Evolutionary conservation across 2,888 invertebrate genomes (phyloP).

Genomic region (Anoplius nigerrimus): DNA sequence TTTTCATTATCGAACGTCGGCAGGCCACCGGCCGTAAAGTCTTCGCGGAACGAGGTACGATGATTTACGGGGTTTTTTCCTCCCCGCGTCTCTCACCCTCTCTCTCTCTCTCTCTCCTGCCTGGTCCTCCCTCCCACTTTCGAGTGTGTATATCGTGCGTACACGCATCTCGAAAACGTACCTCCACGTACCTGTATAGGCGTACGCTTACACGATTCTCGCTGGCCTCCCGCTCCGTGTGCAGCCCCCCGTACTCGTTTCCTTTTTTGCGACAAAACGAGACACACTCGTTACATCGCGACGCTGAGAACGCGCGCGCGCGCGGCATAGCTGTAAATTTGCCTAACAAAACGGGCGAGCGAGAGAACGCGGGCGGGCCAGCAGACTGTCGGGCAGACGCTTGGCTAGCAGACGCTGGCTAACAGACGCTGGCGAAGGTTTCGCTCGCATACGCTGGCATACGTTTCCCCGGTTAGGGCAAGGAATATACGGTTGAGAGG

Average conservation of each 20-base stretch:
- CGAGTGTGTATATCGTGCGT: too few species aligned
- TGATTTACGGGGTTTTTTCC: constrained; percentile 45
- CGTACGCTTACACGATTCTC: background rate
- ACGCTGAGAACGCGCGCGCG: too few species aligned
- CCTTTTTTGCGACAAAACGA: constrained; percentile 5
- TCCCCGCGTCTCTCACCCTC: background rate
- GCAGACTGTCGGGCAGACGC: too few species aligned
- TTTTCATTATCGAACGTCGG: constrained; percentile 56
- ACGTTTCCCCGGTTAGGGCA: constrained; percentile 29
- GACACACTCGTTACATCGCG: background rate
- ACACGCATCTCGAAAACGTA: too few species aligned
- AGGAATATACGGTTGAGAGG: constrained; percentile 40
- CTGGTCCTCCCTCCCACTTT: constrained; percentile 16
- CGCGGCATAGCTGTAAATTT: constrained; percentile 42
- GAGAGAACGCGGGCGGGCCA: background rate
- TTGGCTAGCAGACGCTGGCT: too few species aligned
- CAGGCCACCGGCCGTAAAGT: constrained; percentile 52
- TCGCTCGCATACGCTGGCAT: constrained; percentile 31
- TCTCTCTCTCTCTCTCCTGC: constrained; percentile 8
- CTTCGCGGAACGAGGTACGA: constrained; percentile 46
- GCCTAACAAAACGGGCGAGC: constrained; percentile 45
- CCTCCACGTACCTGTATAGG: too few species aligned
- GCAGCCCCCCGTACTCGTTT: background rate
- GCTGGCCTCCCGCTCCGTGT: background rate
- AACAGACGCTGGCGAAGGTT: too few species aligned